A percentile compares a stretch with the other conserved stretches of the same genome.
Conservation (phyloP, 2,797 vertebrate species). For the Spinus olivaceus region DNA sequence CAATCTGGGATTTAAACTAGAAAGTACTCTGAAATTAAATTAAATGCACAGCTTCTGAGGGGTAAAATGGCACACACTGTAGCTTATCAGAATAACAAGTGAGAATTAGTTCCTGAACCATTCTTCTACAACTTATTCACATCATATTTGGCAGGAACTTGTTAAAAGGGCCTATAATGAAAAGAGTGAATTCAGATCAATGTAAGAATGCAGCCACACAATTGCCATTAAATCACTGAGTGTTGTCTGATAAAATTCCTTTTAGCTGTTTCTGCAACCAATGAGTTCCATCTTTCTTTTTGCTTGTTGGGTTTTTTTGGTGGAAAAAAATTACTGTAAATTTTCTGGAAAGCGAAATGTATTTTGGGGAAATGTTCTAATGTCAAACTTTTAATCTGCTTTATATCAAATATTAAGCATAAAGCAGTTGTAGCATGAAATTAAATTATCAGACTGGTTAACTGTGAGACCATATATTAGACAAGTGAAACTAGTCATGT, state of each 20-base stretch:
- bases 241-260: background rate
- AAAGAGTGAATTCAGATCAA: background rate
- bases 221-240: background rate
- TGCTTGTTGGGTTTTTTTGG: background rate
- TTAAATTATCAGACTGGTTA: slow-evolving; percentile 31
- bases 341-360: background rate
- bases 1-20: slow-evolving; percentile 16
- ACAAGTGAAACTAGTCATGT: background rate
- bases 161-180: background rate
- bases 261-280: background rate
- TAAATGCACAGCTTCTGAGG: slow-evolving; percentile 11
- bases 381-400: background rate
- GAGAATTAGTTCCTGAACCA: slow-evolving; percentile 13
- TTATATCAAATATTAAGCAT: background rate
- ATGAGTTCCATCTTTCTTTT: background rate
- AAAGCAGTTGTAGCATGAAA: slow-evolving; percentile 13
- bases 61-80: background rate
- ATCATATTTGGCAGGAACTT: background rate
- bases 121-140: background rate
- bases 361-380: background rate
- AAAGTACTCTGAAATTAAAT: background rate
- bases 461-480: background rate
- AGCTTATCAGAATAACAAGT: slow-evolving; percentile 20
- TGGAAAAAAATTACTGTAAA: background rate
- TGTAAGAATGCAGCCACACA: background rate